Conservation (phyloP, 2,888 invertebrate species). For the Yponomeuta cagnagella region DNA sequence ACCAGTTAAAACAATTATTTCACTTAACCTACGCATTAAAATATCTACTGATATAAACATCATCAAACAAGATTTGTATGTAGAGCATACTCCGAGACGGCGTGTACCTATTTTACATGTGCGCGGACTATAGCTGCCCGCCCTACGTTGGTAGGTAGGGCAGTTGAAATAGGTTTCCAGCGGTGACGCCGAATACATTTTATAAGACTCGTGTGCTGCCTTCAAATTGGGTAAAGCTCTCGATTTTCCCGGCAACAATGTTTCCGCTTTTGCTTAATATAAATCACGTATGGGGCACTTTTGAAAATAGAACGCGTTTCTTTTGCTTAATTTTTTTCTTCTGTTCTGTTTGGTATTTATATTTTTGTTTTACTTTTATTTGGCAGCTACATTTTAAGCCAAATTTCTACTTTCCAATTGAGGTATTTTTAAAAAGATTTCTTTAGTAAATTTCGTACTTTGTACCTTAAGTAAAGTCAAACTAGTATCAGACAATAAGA, state of each 20-base stretch:
- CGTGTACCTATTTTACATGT: constrained; percentile 70
- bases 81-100: constrained; percentile 46
- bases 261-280: constrained; percentile 5
- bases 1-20: neutral
- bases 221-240: constrained; percentile 28
- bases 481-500: too few species aligned
- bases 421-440: neutral
- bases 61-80: constrained; percentile 25
- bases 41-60: too few species aligned
- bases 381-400: too few species aligned
- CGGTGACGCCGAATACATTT: constrained; percentile 67
- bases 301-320: neutral
- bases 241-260: constrained; percentile 9
- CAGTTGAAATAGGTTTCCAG: constrained; percentile 65
- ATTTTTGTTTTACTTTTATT: neutral
- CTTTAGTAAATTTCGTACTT: too few species aligned
- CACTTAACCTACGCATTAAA: too few species aligned
- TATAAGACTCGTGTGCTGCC: constrained; percentile 53
- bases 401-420: neutral
- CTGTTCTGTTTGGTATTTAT: neutral
- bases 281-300: neutral
- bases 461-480: too few species aligned
- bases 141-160: constrained; percentile 61
- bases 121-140: constrained; percentile 68
- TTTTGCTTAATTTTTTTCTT: neutral